Evolutionary conservation across 2,113 vertebrate genomes (phyloP).

Genomic region (human): DNA sequence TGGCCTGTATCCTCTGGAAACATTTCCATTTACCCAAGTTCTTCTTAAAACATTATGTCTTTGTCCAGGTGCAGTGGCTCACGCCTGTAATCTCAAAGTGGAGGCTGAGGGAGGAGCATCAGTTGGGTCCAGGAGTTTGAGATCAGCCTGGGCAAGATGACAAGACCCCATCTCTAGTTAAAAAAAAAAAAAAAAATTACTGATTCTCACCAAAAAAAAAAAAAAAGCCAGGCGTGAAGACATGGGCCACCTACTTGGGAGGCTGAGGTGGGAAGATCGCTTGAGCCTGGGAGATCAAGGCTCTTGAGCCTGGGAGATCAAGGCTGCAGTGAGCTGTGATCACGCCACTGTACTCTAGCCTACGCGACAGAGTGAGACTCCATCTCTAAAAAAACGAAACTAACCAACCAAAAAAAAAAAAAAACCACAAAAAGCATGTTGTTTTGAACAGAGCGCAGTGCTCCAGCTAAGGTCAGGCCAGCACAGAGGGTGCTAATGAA

Average conservation of each 20-base stretch:
- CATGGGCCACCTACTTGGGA: neutral
- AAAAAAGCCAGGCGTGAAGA: neutral
- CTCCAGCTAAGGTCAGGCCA: neutral
- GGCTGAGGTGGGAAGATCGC: neutral
- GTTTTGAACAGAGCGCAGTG: neutral
- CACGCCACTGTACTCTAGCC: neutral
- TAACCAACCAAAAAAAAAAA: no score
- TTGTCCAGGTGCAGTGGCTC: neutral
- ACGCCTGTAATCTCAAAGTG: neutral
- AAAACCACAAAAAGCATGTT: neutral
- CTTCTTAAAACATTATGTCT: neutral
- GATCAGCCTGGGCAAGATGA: neutral
- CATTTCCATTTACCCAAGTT: neutral
- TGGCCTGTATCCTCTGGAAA: neutral
- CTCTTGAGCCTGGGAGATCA: neutral
- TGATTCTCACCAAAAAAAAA: neutral
- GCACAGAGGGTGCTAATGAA: fast-evolving
- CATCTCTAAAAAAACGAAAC: no score
- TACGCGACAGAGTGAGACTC: neutral
- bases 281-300: neutral
- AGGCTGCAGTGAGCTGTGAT: neutral
- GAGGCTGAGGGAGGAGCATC: neutral
- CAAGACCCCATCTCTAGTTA: neutral
- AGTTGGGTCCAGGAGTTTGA: neutral
- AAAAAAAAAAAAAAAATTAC: neutral